phyloP scores from a whole-genome alignment of 1,140 invertebrate genomes.

The Drosophila insularis region DNA sequence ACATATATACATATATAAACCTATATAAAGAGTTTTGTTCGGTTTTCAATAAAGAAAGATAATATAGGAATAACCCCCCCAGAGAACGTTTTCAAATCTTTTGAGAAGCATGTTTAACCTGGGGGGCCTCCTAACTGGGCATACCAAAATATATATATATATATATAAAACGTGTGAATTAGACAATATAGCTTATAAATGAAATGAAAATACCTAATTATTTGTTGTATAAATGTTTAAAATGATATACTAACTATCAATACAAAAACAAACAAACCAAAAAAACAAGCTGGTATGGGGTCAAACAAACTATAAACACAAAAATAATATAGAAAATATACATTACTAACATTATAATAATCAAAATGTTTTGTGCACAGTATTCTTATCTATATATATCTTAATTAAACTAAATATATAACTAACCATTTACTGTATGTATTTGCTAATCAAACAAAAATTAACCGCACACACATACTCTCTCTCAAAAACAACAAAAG shows the following conservation, averaged over 20 bases:
- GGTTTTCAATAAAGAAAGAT: conserved; percentile 55
- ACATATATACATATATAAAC: background rate
- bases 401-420: conserved; percentile 6
- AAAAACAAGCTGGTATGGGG: conserved; percentile 82
- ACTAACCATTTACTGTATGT: conserved; percentile 44
- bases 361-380: conserved; percentile 75
- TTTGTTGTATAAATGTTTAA: conserved; percentile 52
- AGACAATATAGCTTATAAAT: conserved; percentile 77
- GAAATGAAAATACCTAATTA: conserved; percentile 34
- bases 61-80: conserved; percentile 38
- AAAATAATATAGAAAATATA: conserved; percentile 39
- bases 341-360: conserved; percentile 33
- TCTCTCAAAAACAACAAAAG: conserved; percentile 50
- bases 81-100: background rate
- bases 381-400: conserved; percentile 14
- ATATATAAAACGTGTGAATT: conserved; percentile 77
- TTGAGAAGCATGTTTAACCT: background rate
- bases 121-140: conserved; percentile 31
- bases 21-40: conserved; percentile 45
- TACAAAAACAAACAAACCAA: conserved; percentile 24
- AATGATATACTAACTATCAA: conserved; percentile 2
- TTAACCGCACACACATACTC: conserved; percentile 72
- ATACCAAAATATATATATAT: conserved; percentile 32
- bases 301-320: conserved; percentile 67
- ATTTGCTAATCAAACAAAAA: conserved; percentile 30